Base-by-base conservation (phyloP, 2,888 invertebrate genomes). In the Drosophila anomalipes region DNA sequence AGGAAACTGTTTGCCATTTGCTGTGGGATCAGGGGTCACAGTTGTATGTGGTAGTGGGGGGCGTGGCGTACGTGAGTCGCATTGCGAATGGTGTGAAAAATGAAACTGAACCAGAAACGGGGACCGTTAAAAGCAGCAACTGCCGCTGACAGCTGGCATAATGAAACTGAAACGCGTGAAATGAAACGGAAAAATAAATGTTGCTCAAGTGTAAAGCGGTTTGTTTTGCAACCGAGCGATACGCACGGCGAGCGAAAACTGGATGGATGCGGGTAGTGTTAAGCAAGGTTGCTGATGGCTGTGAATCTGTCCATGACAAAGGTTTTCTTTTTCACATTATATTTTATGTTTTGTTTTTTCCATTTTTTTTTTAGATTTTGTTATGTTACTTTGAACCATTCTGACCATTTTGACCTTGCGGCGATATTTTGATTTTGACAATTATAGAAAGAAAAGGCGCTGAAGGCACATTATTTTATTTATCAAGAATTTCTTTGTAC, bases 171-270 rank as follows among this genome's bases (percentile, higher is more conserved):
- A 83, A 81, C 73, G 84, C 81, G 72, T 83, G 83, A 86, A 83
- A 86, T 83, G 83, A 83, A 83, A 83, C 83, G 83, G 86, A 83
- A 83, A 83, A 86, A 74, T 77, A 86, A 80, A 86, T 86, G 81
- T 83, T 83, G 79, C 81, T 83, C 86, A 83, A 83, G 84, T 83
- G 86, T 74, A 72, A 77, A 81, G 72, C 72, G 79, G 79, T 82
- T 73, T 73, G 69, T 82, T 82, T 69, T 61, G 44, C 57, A 52
- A 28, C 39, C 53, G 37, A 71, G 51, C 60, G 70, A 54, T 57
- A 61, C 54, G 59, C 59, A 56, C 19, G 37, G 32, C 12, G 52
- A 4, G 14, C 35, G 5, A 26, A 19, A 9, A 14, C 28, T 28
- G 53, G 28, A 12, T 26, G 28, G 9, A 37, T 33, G 19, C 12